Evolutionary conservation across 2,888 invertebrate species (phyloP), one percentile per base, ranked within the genome.

Genomic region (Strigamia crassipes): DNA sequence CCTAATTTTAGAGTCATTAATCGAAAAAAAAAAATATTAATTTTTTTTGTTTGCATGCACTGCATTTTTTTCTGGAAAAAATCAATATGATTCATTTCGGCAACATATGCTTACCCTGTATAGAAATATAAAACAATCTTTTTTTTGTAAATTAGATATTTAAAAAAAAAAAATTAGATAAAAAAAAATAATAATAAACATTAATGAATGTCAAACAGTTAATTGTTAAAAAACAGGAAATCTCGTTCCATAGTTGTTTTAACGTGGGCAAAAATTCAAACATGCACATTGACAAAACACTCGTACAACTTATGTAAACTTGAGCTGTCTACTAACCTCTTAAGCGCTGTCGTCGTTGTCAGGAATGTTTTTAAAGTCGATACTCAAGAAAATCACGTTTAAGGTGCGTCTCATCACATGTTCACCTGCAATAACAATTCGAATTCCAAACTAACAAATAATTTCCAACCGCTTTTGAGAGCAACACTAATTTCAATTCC

Each of bases 381-480:
- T 23, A 66, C 61, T 66, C 23, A 18, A 66, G 61, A 21, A 66
- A 66, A 66, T 66, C 61, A 23, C 61, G 61, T 66, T 66, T 66
- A 66, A 66, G 61, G 61, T 66, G 61, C 61, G 61, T 66, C 61
- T 66, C 61, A 66, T 66, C 61, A 66, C 61, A 66, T 66, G 61
- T 66, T 66, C 61, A 66, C 61, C 61, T 66, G 61, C 21, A 66
- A 66, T 21, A 66, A 66, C 61, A 66, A 66, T 66, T 1, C 61
- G 12, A 66, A 66, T 46, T 46, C 46, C 46, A 46, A 46, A 46
- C 46, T 46, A 46, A 46, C 13, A 13, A 15, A 5, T 13, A n/a
- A n/a, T 46, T 46, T n/a, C 46, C n/a, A 2, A 46, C 46, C 8
- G 13, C 13, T 27, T 27, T 27, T 3, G 27, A 27, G 13, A 27